Evolutionary conservation across 1,140 invertebrate species (phyloP), one percentile per base, ranked within the genome.

Genomic region (Oryzaephilus surinamensis): DNA sequence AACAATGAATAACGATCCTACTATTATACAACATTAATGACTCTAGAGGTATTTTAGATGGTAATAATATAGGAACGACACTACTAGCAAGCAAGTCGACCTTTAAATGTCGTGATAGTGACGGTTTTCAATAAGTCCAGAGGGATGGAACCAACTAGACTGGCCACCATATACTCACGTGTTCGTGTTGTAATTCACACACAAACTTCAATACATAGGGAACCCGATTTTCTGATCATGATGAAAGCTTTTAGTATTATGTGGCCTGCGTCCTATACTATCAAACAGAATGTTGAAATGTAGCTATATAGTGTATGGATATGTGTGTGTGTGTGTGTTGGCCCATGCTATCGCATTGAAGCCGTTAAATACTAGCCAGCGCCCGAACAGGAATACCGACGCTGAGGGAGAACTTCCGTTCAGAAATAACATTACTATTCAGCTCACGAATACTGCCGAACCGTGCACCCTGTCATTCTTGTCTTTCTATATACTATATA

Each of bases 401-500:
- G 43, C 43, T 41, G 19, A 14, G 43, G 38, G 43, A 40, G 3
- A 24, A 26, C 27, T 45, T 38, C 36, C 36, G 37, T 41, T 38
- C 42, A 24, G 33, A 38, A 44, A 35, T 24, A 43, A 41, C 51
- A 56, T 56, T 56, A 56, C 45, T 56, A 56, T 56, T 56, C 54
- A 46, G 48, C 27, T 31, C 54, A 56, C 54, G 54, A 35, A 21
- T 41, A 34, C 39, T 42, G 45, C 39, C 45, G 51, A 56, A 50
- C 46, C 50, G 45, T 50, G 46, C 48, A 43, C 45, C 43, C 51
- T 54, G 50, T 54, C 54, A 52, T 51, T 56, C 47, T 48, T 56
- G 51, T 56, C 54, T 56, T 50, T 51, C 50, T 54, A 50, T 49
- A 53, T 53, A 50, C 44, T 56, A 52, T 45, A 52, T 45, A 50